Evolutionary conservation across 2,113 vertebrate genomes (phyloP), one percentile per base, ranked within the genome.

Genomic region (Baryphthengus martii): DNA sequence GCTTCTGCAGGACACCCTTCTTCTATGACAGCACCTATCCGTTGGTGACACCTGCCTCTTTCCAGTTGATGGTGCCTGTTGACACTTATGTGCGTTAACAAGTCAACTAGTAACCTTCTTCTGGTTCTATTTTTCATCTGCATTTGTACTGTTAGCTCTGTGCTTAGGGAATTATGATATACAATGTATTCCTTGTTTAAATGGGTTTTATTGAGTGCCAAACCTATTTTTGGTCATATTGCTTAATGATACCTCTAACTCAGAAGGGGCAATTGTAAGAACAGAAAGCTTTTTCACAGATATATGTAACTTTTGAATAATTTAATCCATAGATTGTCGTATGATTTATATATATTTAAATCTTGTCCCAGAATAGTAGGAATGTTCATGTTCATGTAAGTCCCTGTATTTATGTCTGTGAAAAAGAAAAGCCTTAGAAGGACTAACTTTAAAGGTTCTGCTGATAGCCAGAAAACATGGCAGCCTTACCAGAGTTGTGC

Each of bases 11-110:
- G 79, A 87, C 58, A 67, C 52, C 65, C 52, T 72, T 95, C 82
- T 90, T 87, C 81, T 95, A 19, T 95, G 85, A 74, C 67, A 93
- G 62, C 88, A 73, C n/a, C 63, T 63, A 61, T 88, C 58, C 53
- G 33, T 55, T 91, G 84, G 58, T 85, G 78, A 80, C 56, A 96
- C 79, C 89, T 91, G 63, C 62, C 35, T 90, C 37, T 89, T 95
- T 90, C 84, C 68, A 77, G 44, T 17, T 97, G 91, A 92, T 94
- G 91, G 89, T 47, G 91, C 68, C 62, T 92, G 70, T 91, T 97
- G 93, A 94, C 73, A 61, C 31, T 61, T 87, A 71, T 0, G 1
- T 91, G 33, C 44, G 74, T 95, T 93, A 94, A 79, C 56, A 80
- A 96, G 94, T 93, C 86, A 89, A 68, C 82, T 92, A 93, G 56